phyloP scores from a whole-genome alignment of 2,113 vertebrate genomes.

The Gorsachius goisagi region DNA sequence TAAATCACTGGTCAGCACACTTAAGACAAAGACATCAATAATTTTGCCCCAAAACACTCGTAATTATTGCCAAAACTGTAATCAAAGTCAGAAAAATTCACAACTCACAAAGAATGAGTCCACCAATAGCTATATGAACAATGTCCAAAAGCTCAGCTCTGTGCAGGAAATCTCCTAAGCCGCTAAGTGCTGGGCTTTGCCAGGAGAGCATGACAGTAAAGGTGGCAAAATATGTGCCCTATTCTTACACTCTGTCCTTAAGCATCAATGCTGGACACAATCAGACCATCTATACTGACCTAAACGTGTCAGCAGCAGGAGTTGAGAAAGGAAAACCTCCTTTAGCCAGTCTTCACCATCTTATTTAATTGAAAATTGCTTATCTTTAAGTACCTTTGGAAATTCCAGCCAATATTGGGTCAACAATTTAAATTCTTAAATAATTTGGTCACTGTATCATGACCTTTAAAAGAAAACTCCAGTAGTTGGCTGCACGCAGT shows the following conservation, averaged over 20 bases:
- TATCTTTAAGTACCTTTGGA: background rate
- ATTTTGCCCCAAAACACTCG: background rate
- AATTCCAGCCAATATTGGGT: background rate
- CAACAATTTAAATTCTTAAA: background rate
- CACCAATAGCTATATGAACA: background rate
- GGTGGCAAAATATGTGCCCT: background rate
- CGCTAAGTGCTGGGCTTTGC: background rate
- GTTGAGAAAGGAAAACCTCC: background rate
- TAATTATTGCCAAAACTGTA: background rate
- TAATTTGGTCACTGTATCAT: background rate
- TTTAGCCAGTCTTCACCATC: background rate
- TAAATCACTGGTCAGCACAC: background rate
- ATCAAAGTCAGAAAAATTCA: background rate
- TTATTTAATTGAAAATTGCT: background rate
- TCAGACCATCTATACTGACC: background rate
- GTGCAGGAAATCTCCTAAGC: background rate
- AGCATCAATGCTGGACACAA: background rate
- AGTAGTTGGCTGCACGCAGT: fast-evolving
- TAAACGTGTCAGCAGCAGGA: background rate
- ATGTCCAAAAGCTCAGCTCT: background rate
- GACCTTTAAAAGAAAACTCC: background rate
- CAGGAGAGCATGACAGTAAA: background rate
- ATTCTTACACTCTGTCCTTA: background rate
- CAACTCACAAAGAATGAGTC: background rate
- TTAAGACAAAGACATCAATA: fast-evolving